A percentile compares a stretch with the other conserved stretches of the same genome.
These are phyloP conservation scores for Micoletzkya japonica DNA, from an alignment of 2,888 invertebrate species.

Conservation along the genomic window DNA sequence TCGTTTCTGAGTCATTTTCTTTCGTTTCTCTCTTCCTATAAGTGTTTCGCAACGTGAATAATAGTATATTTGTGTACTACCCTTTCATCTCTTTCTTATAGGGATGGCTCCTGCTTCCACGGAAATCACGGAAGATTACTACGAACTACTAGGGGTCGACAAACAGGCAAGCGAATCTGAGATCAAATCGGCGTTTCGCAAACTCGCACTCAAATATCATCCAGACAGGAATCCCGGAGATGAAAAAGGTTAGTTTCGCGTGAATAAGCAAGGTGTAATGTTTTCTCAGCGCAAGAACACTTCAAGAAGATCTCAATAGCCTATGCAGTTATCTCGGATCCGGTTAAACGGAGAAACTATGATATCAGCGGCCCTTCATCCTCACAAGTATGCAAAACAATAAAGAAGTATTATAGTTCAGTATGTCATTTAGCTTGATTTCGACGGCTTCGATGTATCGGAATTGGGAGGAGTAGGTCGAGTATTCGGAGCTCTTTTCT, in stretches of 20 bases:
- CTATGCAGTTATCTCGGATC: constrained; percentile 63
- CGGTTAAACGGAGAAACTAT: constrained; percentile 63
- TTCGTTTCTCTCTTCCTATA: too few relatives aligned
- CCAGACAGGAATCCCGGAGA: constrained; percentile 62
- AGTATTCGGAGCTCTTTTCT: constrained; percentile 63
- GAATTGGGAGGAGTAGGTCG: constrained; percentile 64
- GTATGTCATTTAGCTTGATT: constrained; percentile 22
- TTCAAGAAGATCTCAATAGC: constrained; percentile 64
- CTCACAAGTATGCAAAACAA: constrained; percentile 45
- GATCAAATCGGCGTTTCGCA: constrained; percentile 62
- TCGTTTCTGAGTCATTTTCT: too few relatives aligned
- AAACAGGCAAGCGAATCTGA: constrained; percentile 60
- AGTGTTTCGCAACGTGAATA: too few relatives aligned
- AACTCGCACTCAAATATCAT: constrained; percentile 60
- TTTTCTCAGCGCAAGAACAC: constrained; percentile 56
- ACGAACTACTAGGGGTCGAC: constrained; percentile 61
- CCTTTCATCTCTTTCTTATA: neutral
- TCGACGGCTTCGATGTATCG: constrained; percentile 57
- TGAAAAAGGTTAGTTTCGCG: constrained; percentile 43
- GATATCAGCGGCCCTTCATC: constrained; percentile 61
- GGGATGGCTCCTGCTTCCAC: constrained; percentile 15
- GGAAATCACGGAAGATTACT: constrained; percentile 52
- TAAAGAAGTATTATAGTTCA: neutral
- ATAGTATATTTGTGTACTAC: too few relatives aligned
- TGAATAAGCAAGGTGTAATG: too few relatives aligned